Evolutionary conservation across 1,140 invertebrate genomes (phyloP).

Genomic region (Ceratoteleas bidentatus): DNA sequence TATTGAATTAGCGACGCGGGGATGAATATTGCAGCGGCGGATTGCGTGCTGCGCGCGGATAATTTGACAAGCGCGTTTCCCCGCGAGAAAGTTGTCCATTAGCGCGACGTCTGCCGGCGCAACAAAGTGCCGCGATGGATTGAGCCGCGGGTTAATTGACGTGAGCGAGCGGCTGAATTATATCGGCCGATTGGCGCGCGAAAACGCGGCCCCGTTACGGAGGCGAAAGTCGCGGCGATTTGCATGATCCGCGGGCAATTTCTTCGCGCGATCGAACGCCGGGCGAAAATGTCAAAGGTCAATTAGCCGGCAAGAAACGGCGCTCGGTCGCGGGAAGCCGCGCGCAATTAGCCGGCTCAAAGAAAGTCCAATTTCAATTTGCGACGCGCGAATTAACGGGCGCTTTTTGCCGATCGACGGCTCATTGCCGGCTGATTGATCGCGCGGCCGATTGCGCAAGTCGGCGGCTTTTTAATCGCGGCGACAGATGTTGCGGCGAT

Average conservation of each 20-base stretch:
- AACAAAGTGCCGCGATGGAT: slow-evolving; percentile 36
- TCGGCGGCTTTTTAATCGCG: neutral
- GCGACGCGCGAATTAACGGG: slow-evolving; percentile 46
- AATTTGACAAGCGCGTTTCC: slow-evolving; percentile 32
- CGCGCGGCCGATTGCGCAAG: neutral
- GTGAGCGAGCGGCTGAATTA: slow-evolving; percentile 50
- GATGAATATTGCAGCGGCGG: slow-evolving; percentile 29
- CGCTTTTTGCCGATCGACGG: slow-evolving; percentile 38
- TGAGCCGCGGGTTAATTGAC: slow-evolving; percentile 50
- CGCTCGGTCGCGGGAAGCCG: slow-evolving; percentile 36
- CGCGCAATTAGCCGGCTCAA: slow-evolving; percentile 46
- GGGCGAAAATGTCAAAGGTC: slow-evolving; percentile 37
- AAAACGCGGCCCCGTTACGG: neutral
- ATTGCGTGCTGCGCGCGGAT: neutral
- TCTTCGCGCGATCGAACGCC: too few species aligned
- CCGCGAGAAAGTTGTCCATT: slow-evolving; percentile 45
- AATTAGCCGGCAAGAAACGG: slow-evolving; percentile 46
- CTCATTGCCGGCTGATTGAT: slow-evolving; percentile 46
- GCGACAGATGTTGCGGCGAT: slow-evolving; percentile 20
- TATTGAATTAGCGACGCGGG: slow-evolving; percentile 14
- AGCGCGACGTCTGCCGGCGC: slow-evolving; percentile 23
- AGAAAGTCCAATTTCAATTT: slow-evolving; percentile 62
- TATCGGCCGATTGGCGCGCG: slow-evolving; percentile 43
- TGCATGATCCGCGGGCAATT: too few species aligned
- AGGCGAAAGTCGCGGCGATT: too few species aligned